Evolutionary conservation across 2,113 vertebrate species (phyloP).

Genomic region (Sterna hirundo): DNA sequence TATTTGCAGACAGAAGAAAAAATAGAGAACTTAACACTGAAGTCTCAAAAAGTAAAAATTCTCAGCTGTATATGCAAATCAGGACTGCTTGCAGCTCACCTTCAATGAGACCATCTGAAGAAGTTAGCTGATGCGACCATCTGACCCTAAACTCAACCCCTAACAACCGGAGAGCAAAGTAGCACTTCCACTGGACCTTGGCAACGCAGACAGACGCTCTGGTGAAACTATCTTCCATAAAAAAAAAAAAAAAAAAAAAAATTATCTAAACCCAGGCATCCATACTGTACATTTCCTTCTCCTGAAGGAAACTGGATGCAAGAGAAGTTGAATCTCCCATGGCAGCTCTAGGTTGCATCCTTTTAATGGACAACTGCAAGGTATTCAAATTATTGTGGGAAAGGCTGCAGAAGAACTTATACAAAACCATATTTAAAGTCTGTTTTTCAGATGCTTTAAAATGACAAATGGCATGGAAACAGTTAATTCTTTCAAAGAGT

Average conservation of each 20-base stretch:
- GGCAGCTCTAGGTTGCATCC: neutral
- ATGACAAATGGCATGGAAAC: neutral
- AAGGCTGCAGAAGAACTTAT: neutral
- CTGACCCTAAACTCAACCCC: neutral
- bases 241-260: neutral
- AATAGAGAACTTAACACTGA: neutral
- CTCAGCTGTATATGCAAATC: neutral
- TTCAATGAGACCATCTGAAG: neutral
- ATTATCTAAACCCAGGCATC: neutral
- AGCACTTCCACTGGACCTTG: neutral
- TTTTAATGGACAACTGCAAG: neutral
- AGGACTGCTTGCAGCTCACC: neutral
- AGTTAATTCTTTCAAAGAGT: neutral
- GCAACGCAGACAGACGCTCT: neutral
- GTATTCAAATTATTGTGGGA: neutral
- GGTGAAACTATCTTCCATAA: neutral
- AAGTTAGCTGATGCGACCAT: neutral
- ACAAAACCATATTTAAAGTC: neutral
- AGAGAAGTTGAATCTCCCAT: neutral
- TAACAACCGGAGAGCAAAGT: neutral
- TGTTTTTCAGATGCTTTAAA: neutral
- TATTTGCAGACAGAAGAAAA: neutral
- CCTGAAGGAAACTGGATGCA: neutral
- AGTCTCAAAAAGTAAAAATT: neutral
- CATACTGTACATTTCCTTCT: neutral